Evolutionary conservation across 1,140 invertebrate genomes (phyloP), one percentile per base, ranked within the genome.

Genomic region (Scaptomyza hsui): DNA sequence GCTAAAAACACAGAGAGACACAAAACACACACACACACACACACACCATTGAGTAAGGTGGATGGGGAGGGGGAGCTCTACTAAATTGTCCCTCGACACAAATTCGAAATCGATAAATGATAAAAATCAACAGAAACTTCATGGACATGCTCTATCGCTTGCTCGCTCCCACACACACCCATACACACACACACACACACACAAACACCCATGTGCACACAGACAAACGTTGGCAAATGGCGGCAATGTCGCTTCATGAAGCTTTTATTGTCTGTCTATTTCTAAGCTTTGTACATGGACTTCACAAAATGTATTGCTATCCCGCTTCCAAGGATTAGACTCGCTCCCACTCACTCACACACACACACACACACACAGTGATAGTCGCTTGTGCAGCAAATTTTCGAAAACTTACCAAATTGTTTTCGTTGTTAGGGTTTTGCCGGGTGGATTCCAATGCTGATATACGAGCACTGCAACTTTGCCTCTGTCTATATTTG

Each of bases 41-140:
- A 51, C 13, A 44, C 16, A 62, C 0, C 57, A 6, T 29, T 0
- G 26, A 9, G 6, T 29, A 5, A 24, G 24, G 24, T 24, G 24
- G 3, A n/a, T 45, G 64, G 56, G 18, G 5, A 15, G 24, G 29
- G 49, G 35, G 37, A 37, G 19, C 13, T 49, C 78, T 70, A 86
- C 82, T 88, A 88, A 88, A 88, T 88, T 88, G 82, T 88, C 82
- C 82, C 82, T 82, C 82, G 83, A 88, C 81, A 86, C 86, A 89
- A 89, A 89, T 89, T 86, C 81, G 86, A 89, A 89, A 89, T 89
- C 86, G 80, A 89, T 89, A 89, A 89, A 89, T 89, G 86, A 89
- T 89, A 89, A 89, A 89, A 89, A 89, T 89, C 86, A 89, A 82
- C 86, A 89, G 77, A 86, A 89, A 89, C 80, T 82, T 82, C 86